Evolutionary conservation across 2,113 vertebrate species (phyloP).

Genomic region (Pipra filicauda): DNA sequence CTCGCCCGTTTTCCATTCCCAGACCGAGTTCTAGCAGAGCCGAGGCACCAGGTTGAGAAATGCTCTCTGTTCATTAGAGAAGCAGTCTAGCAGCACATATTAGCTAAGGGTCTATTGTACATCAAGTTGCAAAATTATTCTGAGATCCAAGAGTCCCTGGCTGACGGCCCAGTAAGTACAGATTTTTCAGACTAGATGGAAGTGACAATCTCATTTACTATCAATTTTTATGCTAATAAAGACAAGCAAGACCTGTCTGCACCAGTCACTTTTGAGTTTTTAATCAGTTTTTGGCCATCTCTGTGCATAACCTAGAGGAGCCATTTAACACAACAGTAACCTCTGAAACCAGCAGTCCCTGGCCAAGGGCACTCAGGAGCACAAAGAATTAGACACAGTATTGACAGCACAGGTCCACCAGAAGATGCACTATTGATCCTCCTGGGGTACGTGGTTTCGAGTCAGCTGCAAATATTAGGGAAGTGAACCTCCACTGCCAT

Average conservation of each 20-base stretch:
- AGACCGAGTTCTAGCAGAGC: background rate
- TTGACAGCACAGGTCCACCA: background rate
- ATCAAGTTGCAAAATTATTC: background rate
- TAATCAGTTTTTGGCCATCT: background rate
- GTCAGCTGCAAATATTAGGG: background rate
- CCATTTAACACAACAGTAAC: background rate
- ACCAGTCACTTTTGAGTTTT: background rate
- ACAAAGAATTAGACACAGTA: too few species aligned
- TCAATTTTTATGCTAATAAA: background rate
- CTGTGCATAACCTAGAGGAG: background rate
- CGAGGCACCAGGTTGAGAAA: background rate
- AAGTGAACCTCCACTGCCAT: background rate
- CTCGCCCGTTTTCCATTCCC: background rate
- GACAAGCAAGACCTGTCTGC: background rate
- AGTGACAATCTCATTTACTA: background rate
- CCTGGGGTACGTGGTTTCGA: accelerated
- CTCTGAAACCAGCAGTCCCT: background rate
- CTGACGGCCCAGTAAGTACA: background rate
- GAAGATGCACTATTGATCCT: background rate
- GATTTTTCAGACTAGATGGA: constrained; percentile 13
- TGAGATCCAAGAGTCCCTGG: background rate
- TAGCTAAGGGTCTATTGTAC: background rate
- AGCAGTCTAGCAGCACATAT: background rate
- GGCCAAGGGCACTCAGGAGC: background rate
- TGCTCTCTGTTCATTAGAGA: background rate